A percentile compares a stretch with the other conserved stretches of the same genome.
phyloP scores from a whole-genome alignment of 2,888 invertebrate genomes.

The Caenorhabditis sp. region DNA sequence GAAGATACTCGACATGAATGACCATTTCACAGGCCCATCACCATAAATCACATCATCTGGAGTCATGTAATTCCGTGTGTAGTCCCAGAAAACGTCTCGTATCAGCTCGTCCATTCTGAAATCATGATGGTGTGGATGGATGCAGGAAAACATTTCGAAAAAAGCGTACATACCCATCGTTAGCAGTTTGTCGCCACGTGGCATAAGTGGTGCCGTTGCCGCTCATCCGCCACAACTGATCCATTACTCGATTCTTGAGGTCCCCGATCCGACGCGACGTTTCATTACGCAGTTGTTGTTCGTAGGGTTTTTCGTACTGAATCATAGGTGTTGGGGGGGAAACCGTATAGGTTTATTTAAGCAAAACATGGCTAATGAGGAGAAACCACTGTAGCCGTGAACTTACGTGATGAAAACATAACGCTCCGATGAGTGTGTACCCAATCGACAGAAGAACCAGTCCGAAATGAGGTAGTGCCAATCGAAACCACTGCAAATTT shows the following conservation, averaged over 20 bases:
- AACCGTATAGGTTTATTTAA: no score
- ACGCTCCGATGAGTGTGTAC: slow-evolving; percentile 78
- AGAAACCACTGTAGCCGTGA: no score
- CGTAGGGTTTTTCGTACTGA: slow-evolving; percentile 77
- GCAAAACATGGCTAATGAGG: no score
- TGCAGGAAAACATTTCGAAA: no score
- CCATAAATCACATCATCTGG: slow-evolving; percentile 77
- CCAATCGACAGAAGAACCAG: slow-evolving; percentile 76
- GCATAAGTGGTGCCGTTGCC: slow-evolving; percentile 64
- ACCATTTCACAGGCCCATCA: slow-evolving; percentile 77
- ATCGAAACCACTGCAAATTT: slow-evolving; percentile 75
- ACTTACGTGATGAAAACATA: slow-evolving; percentile 77
- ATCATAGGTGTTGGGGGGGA: slow-evolving; percentile 38
- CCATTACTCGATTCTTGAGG: slow-evolving; percentile 72
- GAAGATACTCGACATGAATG: slow-evolving; percentile 78
- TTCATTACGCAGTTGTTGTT: slow-evolving; percentile 75
- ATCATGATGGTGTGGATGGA: no score
- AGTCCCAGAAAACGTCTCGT: slow-evolving; percentile 76
- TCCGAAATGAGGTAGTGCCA: slow-evolving; percentile 78
- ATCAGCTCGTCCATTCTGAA: slow-evolving; percentile 74
- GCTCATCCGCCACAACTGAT: slow-evolving; percentile 71
- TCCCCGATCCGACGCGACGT: slow-evolving; percentile 71
- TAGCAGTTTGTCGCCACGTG: slow-evolving; percentile 70
- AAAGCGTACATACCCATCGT: slow-evolving; percentile 65
- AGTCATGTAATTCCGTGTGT: slow-evolving; percentile 78